These are phyloP conservation scores for Limnephilus auricula DNA, from an alignment of 2,888 invertebrate genomes.

Conservation along the genomic window DNA sequence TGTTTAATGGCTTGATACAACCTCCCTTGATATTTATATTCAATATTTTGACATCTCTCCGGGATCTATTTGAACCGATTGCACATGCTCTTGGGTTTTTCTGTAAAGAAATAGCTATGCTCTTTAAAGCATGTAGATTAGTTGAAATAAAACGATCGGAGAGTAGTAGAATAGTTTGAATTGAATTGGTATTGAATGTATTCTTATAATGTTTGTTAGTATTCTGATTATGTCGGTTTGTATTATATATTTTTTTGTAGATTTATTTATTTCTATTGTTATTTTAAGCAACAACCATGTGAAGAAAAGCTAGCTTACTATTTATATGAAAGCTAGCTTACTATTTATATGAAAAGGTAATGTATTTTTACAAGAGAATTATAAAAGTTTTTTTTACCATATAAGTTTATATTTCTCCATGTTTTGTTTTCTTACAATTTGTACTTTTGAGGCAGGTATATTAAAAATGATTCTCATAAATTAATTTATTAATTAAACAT, in stretches of 20 bases:
- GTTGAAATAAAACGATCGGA: constrained; percentile 48
- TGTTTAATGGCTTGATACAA: constrained; percentile 82
- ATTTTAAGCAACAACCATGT: not conserved
- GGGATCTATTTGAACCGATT: constrained; percentile 81
- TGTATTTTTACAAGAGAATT: not conserved
- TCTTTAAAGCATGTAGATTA: constrained; percentile 51
- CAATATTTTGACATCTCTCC: constrained; percentile 79
- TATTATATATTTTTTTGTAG: not conserved
- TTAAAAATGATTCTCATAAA: not conserved
- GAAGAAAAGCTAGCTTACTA: too few species aligned
- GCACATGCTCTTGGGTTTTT: constrained; percentile 78
- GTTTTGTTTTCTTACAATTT: not conserved
- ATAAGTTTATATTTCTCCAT: too few species aligned
- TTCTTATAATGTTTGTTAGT: not conserved
- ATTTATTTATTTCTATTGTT: not conserved
- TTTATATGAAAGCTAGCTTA: not conserved
- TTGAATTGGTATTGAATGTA: not conserved
- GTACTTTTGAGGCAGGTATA: not conserved
- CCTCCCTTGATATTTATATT: constrained; percentile 82
- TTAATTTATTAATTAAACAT: not conserved
- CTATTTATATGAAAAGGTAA: not conserved
- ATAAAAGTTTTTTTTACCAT: not conserved
- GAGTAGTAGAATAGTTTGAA: constrained; percentile 25
- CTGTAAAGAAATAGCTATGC: constrained; percentile 48
- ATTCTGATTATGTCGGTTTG: not conserved